Evolutionary conservation across 1,140 invertebrate species (phyloP).

Genomic region (Penaeus japonicus): DNA sequence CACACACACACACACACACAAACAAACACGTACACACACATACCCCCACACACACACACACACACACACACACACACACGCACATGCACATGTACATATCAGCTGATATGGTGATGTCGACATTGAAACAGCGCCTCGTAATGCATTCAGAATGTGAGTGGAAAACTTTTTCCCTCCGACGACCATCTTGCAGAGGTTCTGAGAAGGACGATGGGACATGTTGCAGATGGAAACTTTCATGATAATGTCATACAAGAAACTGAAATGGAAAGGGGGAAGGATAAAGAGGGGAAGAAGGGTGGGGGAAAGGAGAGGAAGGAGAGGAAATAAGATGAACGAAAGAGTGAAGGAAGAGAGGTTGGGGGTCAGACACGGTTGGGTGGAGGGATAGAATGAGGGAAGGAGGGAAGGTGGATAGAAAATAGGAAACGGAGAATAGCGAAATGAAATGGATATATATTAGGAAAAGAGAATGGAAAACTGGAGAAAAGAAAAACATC

Average conservation of each 20-base stretch:
- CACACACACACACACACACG: too few relatives aligned
- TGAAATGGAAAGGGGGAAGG: background rate
- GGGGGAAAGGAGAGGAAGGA: background rate
- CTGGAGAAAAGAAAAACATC: background rate
- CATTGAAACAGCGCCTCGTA: too few relatives aligned
- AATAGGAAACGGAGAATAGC: background rate
- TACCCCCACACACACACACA: too few relatives aligned
- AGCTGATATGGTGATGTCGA: too few relatives aligned
- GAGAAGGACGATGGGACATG: too few relatives aligned
- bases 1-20: too few relatives aligned
- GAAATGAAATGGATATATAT: background rate
- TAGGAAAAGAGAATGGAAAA: background rate
- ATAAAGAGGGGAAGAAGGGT: background rate
- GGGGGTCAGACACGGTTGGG: background rate
- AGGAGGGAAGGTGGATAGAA: background rate
- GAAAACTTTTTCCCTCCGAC: too few relatives aligned
- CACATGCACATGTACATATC: too few relatives aligned
- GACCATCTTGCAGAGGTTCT: too few relatives aligned
- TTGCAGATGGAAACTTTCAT: too few relatives aligned
- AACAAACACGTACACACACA: too few relatives aligned
- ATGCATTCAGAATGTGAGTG: too few relatives aligned
- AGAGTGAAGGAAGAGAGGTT: background rate
- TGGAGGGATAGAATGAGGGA: background rate
- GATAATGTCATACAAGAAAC: background rate
- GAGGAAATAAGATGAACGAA: background rate